Conservation (phyloP, 2,797 vertebrate species). For the Myotis pilosus region DNA sequence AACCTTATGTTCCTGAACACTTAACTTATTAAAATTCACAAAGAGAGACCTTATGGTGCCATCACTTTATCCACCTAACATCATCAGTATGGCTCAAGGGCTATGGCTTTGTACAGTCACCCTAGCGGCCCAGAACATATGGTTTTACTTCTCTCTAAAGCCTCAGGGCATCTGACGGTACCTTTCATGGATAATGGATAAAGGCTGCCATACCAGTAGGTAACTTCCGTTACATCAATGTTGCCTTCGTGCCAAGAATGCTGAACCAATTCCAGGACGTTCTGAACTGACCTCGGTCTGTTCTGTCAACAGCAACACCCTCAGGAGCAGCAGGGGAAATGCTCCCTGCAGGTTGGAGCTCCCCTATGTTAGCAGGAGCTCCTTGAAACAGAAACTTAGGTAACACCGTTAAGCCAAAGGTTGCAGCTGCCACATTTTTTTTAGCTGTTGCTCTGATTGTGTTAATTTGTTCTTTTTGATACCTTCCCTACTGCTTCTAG, state of each 20-base stretch:
- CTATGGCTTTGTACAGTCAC: constrained; percentile 67
- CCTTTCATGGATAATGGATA: constrained; percentile 76
- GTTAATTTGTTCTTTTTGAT: not conserved
- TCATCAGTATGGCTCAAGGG: constrained; percentile 70
- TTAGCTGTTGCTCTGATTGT: not conserved
- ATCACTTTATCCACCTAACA: constrained; percentile 73
- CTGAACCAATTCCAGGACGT: constrained; percentile 31
- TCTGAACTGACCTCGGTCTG: constrained; percentile 44
- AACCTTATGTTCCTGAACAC: constrained; percentile 72
- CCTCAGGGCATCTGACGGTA: constrained; percentile 55
- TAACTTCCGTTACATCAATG: constrained; percentile 63
- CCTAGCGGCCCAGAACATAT: constrained; percentile 65
- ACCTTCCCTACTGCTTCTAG: not conserved
- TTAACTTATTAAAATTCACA: constrained; percentile 72
- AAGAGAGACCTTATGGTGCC: constrained; percentile 70
- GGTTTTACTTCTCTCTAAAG: constrained; percentile 74
- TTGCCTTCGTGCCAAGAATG: constrained; percentile 50
- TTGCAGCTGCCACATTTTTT: not conserved
- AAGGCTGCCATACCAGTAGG: constrained; percentile 70
- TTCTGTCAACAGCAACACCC: not conserved
- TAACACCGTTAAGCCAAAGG: not conserved
- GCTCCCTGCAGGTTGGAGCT: not conserved
- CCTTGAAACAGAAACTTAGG: not conserved
- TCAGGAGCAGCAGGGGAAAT: not conserved
- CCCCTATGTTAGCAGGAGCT: not conserved